Conservation (phyloP, 2,797 vertebrate genomes). For the Acanthurus lineatus region DNA sequence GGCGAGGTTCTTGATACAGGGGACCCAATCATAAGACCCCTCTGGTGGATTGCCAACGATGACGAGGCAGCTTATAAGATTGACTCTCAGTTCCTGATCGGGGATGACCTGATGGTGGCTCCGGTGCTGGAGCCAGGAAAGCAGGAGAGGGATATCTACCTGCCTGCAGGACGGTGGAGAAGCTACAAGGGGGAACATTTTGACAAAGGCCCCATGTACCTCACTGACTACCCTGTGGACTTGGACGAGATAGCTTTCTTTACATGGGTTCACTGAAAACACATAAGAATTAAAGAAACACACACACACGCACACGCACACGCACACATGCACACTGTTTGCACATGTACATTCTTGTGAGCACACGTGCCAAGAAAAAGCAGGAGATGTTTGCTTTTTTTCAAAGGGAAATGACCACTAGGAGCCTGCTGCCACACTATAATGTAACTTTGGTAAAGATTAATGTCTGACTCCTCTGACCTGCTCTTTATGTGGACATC, state of each 20-base stretch:
- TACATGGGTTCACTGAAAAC: slow-evolving; percentile 72
- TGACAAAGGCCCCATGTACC: slow-evolving; percentile 89
- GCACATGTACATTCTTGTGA: slow-evolving; percentile 48
- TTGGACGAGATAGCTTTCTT: slow-evolving; percentile 93
- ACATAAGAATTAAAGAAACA: not conserved
- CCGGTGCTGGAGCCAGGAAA: slow-evolving; percentile 94
- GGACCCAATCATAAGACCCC: slow-evolving; percentile 93
- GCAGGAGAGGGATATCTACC: slow-evolving; percentile 94
- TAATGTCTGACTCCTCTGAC: slow-evolving; percentile 29
- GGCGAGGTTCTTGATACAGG: slow-evolving; percentile 90
- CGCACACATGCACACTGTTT: not conserved
- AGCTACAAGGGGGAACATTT: slow-evolving; percentile 94
- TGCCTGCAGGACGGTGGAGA: slow-evolving; percentile 92
- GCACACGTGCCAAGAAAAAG: slow-evolving; percentile 47
- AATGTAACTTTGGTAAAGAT: slow-evolving; percentile 15
- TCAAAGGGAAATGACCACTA: slow-evolving; percentile 47
- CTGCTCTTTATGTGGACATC: slow-evolving; percentile 33
- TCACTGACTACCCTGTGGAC: slow-evolving; percentile 92
- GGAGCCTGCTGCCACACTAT: slow-evolving; percentile 26
- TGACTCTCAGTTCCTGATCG: slow-evolving; percentile 96
- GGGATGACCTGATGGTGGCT: slow-evolving; percentile 94
- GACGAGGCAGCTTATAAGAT: slow-evolving; percentile 91
- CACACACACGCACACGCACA: not conserved
- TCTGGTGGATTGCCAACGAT: slow-evolving; percentile 94
- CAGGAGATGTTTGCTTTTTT: slow-evolving; percentile 31